Evolutionary conservation across 2,888 invertebrate genomes (phyloP).

Genomic region (Carpatolechia fugitivella): DNA sequence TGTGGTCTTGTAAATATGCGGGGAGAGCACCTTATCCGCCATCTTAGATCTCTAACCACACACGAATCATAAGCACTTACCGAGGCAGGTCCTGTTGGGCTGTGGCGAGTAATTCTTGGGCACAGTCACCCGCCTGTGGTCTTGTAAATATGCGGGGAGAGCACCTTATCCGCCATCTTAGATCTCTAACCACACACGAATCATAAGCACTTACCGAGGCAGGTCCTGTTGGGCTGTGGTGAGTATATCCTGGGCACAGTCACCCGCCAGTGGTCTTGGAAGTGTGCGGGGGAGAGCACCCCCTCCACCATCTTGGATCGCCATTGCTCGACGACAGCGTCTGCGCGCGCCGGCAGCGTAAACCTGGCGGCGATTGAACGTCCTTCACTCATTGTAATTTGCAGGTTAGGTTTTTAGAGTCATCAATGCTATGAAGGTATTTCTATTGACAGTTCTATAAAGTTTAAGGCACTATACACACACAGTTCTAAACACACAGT

Average conservation of each 20-base stretch:
- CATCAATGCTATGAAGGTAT: background rate
- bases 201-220: slow-evolving; percentile 81
- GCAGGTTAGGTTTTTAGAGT: background rate
- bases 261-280: slow-evolving; percentile 85
- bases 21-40: slow-evolving; percentile 79
- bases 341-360: slow-evolving; percentile 61
- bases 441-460: background rate
- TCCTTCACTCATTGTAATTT: slow-evolving; percentile 30
- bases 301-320: slow-evolving; percentile 79
- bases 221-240: slow-evolving; percentile 84
- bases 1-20: slow-evolving; percentile 85
- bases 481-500: no score
- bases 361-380: slow-evolving; percentile 45
- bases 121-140: slow-evolving; percentile 86
- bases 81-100: slow-evolving; percentile 72
- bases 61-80: slow-evolving; percentile 17
- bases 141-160: slow-evolving; percentile 82
- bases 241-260: slow-evolving; percentile 87
- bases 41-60: slow-evolving; percentile 82
- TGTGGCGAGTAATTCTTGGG: slow-evolving; percentile 86
- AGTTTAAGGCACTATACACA: no score
- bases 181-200: no score
- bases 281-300: slow-evolving; percentile 79
- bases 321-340: slow-evolving; percentile 77
- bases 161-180: slow-evolving; percentile 79